Evolutionary conservation across 2,113 vertebrate genomes (phyloP), one percentile per base, ranked within the genome.

Genomic region (Mesembrinibis cayennensis): DNA sequence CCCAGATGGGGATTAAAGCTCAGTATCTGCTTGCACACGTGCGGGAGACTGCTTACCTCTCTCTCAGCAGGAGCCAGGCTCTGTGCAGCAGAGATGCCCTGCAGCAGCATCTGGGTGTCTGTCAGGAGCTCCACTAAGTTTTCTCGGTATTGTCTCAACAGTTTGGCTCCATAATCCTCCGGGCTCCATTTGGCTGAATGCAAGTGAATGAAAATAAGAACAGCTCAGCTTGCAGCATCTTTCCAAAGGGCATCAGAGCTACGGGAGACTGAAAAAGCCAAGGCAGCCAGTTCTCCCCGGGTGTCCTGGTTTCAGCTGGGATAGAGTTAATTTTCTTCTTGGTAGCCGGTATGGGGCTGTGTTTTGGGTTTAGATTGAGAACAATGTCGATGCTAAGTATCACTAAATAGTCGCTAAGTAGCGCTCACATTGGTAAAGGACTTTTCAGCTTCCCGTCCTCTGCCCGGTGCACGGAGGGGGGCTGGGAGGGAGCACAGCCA

Each of bases 61-160:
- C 79, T 98, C 65, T 98, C 98, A 69, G 67, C 94, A 73, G 97
- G 82, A 89, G 95, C 71, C 92, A 98, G 73, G 55, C 91, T 95
- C 73, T 81, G 94, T 80, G 94, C 76, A 20, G 94, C 90, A 74
- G 97, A 91, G 72, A 98, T 97, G 70, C 87, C 81, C 59, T 85
- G 63, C 45, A 98, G 89, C 49, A 98, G 89, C 36, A 47, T 34
- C 78, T 96, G 70, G 36, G 77, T 80, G 84, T 98, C 98, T 36
- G 92, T 95, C 67, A 98, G 96, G 55, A 98, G 89, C 71, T 97
- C 93, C 32, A 71, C 91, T 16, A 98, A 93, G 76, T 96, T 97
- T 87, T 98, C 93, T 26, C 59, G 72, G 78, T 97, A 98, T 16
- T 40, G 94, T 77, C 84, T 96, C 92, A 98, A 86, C 3, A 98